Percentiles rank a stretch among this genome's conserved stretches.
Conservation (phyloP, 2,888 invertebrate genomes). For the Biston stratarius region DNA sequence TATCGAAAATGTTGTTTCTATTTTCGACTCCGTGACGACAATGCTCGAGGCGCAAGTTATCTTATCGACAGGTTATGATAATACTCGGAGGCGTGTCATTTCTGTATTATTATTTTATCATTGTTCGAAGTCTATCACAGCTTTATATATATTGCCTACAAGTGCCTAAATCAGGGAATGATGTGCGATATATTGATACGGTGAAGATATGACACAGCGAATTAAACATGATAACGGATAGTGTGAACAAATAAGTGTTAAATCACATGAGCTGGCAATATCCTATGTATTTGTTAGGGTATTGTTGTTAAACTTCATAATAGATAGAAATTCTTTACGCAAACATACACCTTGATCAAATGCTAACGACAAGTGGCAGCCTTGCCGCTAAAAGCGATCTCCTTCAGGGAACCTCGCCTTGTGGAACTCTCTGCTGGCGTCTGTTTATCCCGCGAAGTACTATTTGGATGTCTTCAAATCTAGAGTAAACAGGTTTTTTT, state of each 20-base stretch:
- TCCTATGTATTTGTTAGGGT: too few species aligned
- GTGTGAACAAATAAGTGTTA: background rate
- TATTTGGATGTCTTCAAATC: too few species aligned
- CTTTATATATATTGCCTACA: background rate
- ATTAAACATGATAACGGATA: background rate
- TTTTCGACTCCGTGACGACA: background rate
- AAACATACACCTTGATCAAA: background rate
- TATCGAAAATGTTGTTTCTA: too few species aligned
- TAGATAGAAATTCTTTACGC: too few species aligned
- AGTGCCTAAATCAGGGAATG: background rate
- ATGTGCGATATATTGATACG: constrained; percentile 1
- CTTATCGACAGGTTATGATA: constrained; percentile 7
- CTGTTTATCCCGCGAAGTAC: too few species aligned
- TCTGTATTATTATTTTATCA: too few species aligned
- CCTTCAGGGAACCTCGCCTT: too few species aligned
- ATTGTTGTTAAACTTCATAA: too few species aligned
- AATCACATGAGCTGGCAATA: background rate
- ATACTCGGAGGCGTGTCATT: constrained; percentile 5
- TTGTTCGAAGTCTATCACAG: background rate
- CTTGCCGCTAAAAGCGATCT: too few species aligned
- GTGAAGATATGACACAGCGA: background rate
- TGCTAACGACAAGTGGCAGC: too few species aligned
- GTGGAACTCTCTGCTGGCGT: too few species aligned
- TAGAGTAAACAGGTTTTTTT: too few species aligned
- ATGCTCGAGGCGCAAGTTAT: background rate